Evolutionary conservation across 2,797 vertebrate genomes (phyloP), one percentile per base, ranked within the genome.

Genomic region (Novumbra hubbsi): DNA sequence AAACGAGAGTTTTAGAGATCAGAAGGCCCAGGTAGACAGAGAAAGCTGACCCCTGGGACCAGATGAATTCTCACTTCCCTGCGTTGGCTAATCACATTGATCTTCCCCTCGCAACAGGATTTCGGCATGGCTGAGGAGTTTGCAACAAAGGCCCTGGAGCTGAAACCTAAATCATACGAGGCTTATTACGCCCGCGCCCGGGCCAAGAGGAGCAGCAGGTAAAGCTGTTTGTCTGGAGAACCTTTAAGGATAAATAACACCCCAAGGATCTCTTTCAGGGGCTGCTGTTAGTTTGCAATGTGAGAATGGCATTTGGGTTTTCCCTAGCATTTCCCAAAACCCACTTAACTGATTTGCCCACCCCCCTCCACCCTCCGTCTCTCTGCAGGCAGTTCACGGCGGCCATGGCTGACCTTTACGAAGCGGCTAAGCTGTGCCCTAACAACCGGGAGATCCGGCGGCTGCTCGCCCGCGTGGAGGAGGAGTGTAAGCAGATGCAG

Each of bases 121-220:
- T 99, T 99, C 65, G 98, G 98, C 67, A 94, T 99, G 95, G 98
- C 98, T 49, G 98, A 99, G 80, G 98, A 99, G 85, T 98, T 99
- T 91, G 98, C 98, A 78, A 95, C 95, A 75, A 99, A 99, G 91
- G 98, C 98, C 3, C 81, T 99, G 77, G 98, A 99, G 88, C 89
- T 99, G 90, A 99, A 99, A 88, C 96, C 98, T 65, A 97, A 95
- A 86, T 99, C 96, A 72, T 98, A 98, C 0, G 98, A 99, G 92
- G 98, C 97, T 9, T 98, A 95, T 88, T 99, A 99, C 0, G 98
- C 98, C 16, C 93, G 98, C n/a, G 98, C 97, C 7, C 90, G 98
- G 88, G 98, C 98, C 5, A 99, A 99, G 89, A 94, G 98, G 77
- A 99, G 95, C 90, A 99, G 98, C 97, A 98, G 98, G 98, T 99